Base-by-base conservation (phyloP, 2,113 vertebrate species). In the Peromyscus leucopus region DNA sequence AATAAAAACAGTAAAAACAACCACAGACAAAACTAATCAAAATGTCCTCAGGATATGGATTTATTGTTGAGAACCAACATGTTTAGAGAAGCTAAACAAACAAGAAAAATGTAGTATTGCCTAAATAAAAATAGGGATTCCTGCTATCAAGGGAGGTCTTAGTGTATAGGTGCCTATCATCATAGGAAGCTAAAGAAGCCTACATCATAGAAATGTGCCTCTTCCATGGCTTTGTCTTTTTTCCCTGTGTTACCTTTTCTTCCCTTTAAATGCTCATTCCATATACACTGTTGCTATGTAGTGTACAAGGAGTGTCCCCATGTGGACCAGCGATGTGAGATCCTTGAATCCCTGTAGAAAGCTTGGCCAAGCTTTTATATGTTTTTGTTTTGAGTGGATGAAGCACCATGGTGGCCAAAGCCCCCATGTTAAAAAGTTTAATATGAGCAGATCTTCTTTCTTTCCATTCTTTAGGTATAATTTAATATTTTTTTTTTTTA, bases 91-190 rank as follows among this genome's bases (percentile, higher is more conserved):
- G 69, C 12, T 87, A 79, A 94, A 42, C 55, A 2, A 96, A 67
- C 33, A 39, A 28, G 33, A 91, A 82, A 94, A 95, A 24, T 55
- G 80, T 36, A 90, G 55, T 74, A 42, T 28, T 48, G 8, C 48
- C 36, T 95, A 16, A 26, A 91, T 95, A 16, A 28, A 91, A 78
- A 59, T 96, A 63, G 80, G 57, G 42, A 84, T 71, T 97, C 71
- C n/a, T 89, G 57, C 28, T 61, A 63, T 71, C 48, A 90, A 95
- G 94, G 7, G 36, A 90, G 80, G 51, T 11, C 42, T 79, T 28
- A 78, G 89, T 88, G 83, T 91, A 80, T 42, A 84, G 74, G 84
- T 95, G 46, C 42, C 15, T 94, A 21, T 72, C 51, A 65, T 95
- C 39, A 48, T 24, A 59, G 6, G 12, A 5, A 55, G 46, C 87